Evolutionary conservation across 2,113 vertebrate genomes (phyloP).

Genomic region (Cricetomys ansorgei): DNA sequence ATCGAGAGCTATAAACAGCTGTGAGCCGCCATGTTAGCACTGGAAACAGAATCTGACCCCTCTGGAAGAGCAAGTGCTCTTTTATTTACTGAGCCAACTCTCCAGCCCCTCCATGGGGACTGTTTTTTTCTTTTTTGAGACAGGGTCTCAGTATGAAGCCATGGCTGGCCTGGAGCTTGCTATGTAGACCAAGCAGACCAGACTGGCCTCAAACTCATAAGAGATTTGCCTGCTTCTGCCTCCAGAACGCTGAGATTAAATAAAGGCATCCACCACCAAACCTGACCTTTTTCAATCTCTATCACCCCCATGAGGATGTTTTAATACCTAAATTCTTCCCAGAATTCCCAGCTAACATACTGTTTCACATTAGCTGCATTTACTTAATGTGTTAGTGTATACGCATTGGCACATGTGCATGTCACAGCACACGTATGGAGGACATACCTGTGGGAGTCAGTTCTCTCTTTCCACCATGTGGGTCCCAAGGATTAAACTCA

Average conservation of each 20-base stretch:
- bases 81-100: not conserved
- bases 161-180: not conserved
- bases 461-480: not conserved
- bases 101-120: not conserved
- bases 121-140: not conserved
- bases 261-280: not conserved
- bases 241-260: not conserved
- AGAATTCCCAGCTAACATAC: not conserved
- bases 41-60: not conserved
- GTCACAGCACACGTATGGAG: not conserved
- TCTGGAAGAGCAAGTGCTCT: not conserved
- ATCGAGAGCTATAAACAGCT: not conserved
- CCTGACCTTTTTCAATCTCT: not conserved
- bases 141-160: not conserved
- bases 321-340: slow-evolving; percentile 10
- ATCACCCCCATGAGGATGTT: not conserved
- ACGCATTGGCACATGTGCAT: not conserved
- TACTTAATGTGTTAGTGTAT: not conserved
- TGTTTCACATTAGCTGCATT: not conserved
- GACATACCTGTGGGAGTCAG: not conserved
- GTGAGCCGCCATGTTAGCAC: not conserved
- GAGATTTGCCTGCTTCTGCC: not conserved
- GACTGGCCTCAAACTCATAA: not conserved
- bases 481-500: not conserved
- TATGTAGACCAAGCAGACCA: not conserved